A percentile compares a stretch with the other conserved stretches of the same genome.
phyloP scores from a whole-genome alignment of 2,888 invertebrate species.

The Lypha dubia region DNA sequence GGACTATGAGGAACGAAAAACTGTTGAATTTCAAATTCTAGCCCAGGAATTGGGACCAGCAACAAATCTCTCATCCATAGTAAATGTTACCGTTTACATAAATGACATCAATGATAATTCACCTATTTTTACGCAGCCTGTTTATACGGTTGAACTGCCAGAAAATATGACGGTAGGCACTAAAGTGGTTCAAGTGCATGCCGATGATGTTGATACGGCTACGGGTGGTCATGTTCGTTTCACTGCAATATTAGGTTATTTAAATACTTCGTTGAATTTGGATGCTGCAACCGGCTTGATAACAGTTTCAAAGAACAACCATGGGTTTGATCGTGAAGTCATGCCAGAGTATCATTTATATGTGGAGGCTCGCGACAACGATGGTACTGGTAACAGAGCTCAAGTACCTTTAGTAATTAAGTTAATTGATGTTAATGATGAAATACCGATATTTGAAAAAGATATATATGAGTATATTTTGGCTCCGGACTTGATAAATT shows the following conservation, averaged over 20 bases:
- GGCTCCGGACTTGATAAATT: slow-evolving; percentile 88
- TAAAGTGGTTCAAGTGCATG: slow-evolving; percentile 89
- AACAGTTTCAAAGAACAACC: slow-evolving; percentile 89
- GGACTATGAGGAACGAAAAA: slow-evolving; percentile 92
- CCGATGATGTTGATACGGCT: slow-evolving; percentile 92
- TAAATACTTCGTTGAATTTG: slow-evolving; percentile 90
- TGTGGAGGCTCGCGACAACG: slow-evolving; percentile 94
- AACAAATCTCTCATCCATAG: slow-evolving; percentile 89
- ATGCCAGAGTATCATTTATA: slow-evolving; percentile 90
- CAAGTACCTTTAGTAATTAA: slow-evolving; percentile 89
- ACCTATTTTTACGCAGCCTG: slow-evolving; percentile 89
- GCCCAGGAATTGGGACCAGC: slow-evolving; percentile 92
- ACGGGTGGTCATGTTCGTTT: slow-evolving; percentile 91
- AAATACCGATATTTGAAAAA: slow-evolving; percentile 92
- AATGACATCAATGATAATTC: slow-evolving; percentile 95
- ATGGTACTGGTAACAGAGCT: slow-evolving; percentile 90
- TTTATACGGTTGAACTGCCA: slow-evolving; percentile 89
- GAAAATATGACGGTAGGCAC: slow-evolving; percentile 92
- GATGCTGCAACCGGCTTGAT: slow-evolving; percentile 91
- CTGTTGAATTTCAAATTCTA: slow-evolving; percentile 90
- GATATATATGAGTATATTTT: slow-evolving; percentile 91
- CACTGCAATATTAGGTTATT: slow-evolving; percentile 89
- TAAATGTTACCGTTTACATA: slow-evolving; percentile 91
- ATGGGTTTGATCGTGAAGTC: slow-evolving; percentile 92
- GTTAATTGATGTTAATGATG: slow-evolving; percentile 92